Evolutionary conservation across 2,113 vertebrate genomes (phyloP), one percentile per base, ranked within the genome.

Genomic region (Centropus bengalensis): DNA sequence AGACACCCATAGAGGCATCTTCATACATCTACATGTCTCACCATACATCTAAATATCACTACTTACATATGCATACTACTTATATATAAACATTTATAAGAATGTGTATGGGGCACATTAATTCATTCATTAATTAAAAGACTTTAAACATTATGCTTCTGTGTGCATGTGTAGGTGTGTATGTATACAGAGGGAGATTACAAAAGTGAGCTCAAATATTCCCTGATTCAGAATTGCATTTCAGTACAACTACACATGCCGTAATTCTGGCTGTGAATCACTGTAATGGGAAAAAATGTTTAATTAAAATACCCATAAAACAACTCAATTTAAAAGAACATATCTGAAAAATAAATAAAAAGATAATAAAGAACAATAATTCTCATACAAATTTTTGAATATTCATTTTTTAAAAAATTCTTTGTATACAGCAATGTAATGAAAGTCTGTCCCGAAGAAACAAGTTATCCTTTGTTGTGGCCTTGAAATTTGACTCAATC

Each of bases 401-500:
- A 96, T 60, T 82, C 3, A 6, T 77, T 74, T 74, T 77, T 74
- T 74, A 3, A 4, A 14, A 59, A 45, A 54, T 55, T 91, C 11
- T 78, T 76, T 67, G 45, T 88, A 97, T 96, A 83, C 79, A 93
- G n/a, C 22, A 67, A 86, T 75, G 28, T 87, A 96, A 91, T 67
- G 77, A 64, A 91, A 88, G 56, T 84, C 42, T 91, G 42, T 62
- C 20, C 45, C 63, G 55, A 95, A 66, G 87, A 96, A 86, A 89
- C 76, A 80, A 86, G 32, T 91, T 92, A 47, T 74, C 26, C 70
- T 85, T 92, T 92, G 40, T 82, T 80, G 26, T 1, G 5, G 63
- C 32, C 92, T 85, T 96, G 71, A 96, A 93, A 70, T 95, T 96
- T 96, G 67, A 92, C 82, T 96, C 47, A 68, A 44, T 80, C 63